Conservation (phyloP, 2,797 vertebrate genomes). For the Microhierax caerulescens region DNA sequence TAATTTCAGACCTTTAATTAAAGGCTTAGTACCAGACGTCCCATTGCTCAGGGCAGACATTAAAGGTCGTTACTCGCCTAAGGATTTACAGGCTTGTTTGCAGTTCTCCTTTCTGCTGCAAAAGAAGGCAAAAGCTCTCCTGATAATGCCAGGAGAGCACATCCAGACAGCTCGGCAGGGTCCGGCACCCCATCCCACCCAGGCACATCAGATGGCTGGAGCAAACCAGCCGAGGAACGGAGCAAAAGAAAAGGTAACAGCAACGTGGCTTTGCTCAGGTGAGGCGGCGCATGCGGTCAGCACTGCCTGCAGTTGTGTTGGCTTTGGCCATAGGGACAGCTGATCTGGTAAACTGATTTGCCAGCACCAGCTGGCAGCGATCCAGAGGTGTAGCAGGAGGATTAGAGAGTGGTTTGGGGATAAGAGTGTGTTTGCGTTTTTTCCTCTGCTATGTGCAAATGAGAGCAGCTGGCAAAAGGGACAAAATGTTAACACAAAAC, state of each 20-base stretch:
- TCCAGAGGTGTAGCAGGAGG: not conserved
- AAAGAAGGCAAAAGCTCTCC: not conserved
- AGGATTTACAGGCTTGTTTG: not conserved
- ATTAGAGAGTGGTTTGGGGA: not conserved
- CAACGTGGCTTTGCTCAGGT: not conserved
- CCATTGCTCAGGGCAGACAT: not conserved
- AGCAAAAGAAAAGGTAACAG: not conserved
- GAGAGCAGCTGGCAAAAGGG: not conserved
- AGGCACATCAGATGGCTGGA: fast-evolving
- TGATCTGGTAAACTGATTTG: not conserved
- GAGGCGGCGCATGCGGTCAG: fast-evolving
- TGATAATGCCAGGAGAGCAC: not conserved
- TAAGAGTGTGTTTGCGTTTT: fast-evolving
- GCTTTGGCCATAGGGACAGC: not conserved
- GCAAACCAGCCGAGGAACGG: not conserved
- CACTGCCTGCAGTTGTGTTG: fast-evolving
- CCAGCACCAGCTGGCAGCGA: not conserved
- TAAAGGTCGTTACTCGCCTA: fast-evolving
- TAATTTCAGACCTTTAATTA: conserved; percentile 27
- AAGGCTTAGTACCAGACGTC: not conserved
- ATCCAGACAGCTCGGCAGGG: fast-evolving
- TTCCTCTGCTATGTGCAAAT: not conserved
- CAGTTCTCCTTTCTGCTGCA: not conserved
- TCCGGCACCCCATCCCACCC: not conserved
- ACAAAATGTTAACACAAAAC: not conserved